phyloP scores from a whole-genome alignment of 2,113 vertebrate genomes.

The Clarias magur region DNA sequence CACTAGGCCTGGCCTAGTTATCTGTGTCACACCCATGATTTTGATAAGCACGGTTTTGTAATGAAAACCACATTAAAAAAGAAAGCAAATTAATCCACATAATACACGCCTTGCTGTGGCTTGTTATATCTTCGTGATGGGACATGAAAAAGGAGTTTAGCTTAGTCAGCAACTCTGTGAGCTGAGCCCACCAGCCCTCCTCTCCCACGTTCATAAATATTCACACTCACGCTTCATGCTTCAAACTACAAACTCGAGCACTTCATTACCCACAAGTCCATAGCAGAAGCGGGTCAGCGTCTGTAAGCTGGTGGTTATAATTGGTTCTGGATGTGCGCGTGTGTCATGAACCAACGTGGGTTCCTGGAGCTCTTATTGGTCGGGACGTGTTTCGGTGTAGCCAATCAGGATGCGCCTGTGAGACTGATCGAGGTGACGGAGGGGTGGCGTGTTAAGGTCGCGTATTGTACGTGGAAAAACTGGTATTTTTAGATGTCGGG shows the following conservation, averaged over 20 bases:
- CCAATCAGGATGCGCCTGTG: slow-evolving; percentile 36
- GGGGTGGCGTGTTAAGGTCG: slow-evolving; percentile 51
- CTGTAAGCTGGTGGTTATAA: background rate
- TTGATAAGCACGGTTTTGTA: slow-evolving; percentile 19
- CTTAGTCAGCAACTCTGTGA: slow-evolving; percentile 31
- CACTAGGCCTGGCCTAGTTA: background rate
- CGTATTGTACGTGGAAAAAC: slow-evolving; percentile 1
- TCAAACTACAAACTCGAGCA: slow-evolving; percentile 11
- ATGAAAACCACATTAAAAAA: slow-evolving; percentile 30
- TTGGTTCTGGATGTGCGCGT: slow-evolving; percentile 19
- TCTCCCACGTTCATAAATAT: slow-evolving; percentile 23
- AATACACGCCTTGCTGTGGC: slow-evolving; percentile 28
- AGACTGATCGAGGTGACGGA: background rate
- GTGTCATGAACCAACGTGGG: slow-evolving; percentile 59
- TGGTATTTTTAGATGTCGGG: background rate
- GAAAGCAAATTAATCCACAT: background rate
- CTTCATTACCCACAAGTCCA: slow-evolving; percentile 52
- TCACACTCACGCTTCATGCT: background rate
- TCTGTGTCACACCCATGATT: slow-evolving; percentile 3
- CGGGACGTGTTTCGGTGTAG: background rate
- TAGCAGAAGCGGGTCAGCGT: background rate
- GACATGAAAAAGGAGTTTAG: slow-evolving; percentile 10
- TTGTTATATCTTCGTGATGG: slow-evolving; percentile 27
- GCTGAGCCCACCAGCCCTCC: background rate
- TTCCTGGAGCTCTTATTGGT: slow-evolving; percentile 35